Percentiles rank a stretch among this genome's conserved stretches.
Evolutionary conservation across 2,888 invertebrate genomes (phyloP).

Genomic region (Macroteleia sp.): DNA sequence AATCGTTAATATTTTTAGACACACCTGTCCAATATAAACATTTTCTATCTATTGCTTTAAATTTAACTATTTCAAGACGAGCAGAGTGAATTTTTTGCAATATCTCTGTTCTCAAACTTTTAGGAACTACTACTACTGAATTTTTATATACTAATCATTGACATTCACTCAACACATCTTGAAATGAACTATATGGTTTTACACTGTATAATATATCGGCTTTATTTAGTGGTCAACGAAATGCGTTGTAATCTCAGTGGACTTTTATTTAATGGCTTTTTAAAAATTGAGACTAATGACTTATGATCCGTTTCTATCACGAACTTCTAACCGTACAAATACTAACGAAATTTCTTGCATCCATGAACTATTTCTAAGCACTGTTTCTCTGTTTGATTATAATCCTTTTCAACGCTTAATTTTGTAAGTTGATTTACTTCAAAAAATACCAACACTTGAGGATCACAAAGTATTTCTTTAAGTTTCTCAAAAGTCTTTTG

Average conservation of each 20-base stretch:
- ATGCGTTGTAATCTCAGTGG: conserved; percentile 34
- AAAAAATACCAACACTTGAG: conserved; percentile 47
- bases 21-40: conserved; percentile 51
- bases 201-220: neutral
- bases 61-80: conserved; percentile 27
- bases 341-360: conserved; percentile 61
- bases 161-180: neutral
- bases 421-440: conserved; percentile 23
- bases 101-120: conserved; percentile 35
- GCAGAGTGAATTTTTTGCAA: conserved; percentile 47
- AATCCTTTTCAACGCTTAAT: conserved; percentile 35
- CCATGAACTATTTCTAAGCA: conserved; percentile 61
- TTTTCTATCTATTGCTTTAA: conserved; percentile 42
- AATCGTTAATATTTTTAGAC: conserved; percentile 55
- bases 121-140: conserved; percentile 41
- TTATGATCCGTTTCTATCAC: conserved; percentile 49
- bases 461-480: conserved; percentile 59
- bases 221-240: conserved; percentile 17
- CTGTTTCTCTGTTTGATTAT: conserved; percentile 64
- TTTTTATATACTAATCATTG: conserved; percentile 37
- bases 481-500: conserved; percentile 60
- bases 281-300: conserved; percentile 67
- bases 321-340: conserved; percentile 41
- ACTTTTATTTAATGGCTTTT: conserved; percentile 64
- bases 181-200: conserved; percentile 22